These are phyloP conservation scores for Chironomus tepperi DNA, from an alignment of 1,140 invertebrate species.

Conservation along the genomic window DNA sequence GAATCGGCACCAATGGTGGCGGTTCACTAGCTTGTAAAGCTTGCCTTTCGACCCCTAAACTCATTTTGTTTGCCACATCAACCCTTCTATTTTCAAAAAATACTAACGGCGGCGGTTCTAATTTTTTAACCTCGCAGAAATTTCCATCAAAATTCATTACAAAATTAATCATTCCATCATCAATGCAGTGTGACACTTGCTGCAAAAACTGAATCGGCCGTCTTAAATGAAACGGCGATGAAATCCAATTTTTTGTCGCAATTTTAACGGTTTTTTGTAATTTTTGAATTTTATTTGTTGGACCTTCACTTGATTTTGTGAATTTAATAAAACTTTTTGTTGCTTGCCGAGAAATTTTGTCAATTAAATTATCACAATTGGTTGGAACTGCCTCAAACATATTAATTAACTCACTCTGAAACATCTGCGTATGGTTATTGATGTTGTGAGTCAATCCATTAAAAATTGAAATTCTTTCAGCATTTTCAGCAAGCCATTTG, in stretches of 20 bases:
- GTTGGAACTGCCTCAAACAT: neutral
- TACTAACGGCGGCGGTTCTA: conserved; percentile 26
- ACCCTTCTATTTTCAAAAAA: conserved; percentile 7
- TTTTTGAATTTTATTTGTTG: conserved; percentile 19
- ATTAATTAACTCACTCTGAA: conserved; percentile 24
- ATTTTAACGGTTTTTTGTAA: conserved; percentile 19
- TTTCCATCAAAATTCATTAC: neutral
- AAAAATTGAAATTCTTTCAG: conserved; percentile 27
- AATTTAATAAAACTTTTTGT: conserved; percentile 24
- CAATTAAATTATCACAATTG: conserved; percentile 21
- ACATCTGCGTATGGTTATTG: conserved; percentile 26
- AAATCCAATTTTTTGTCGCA: conserved; percentile 27
- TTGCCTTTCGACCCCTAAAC: too few relatives aligned
- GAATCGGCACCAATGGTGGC: conserved; percentile 26
- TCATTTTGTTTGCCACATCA: too few relatives aligned
- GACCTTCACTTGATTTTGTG: neutral
- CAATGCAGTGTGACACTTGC: conserved; percentile 26
- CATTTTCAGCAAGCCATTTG: conserved; percentile 25
- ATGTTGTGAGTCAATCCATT: conserved; percentile 23
- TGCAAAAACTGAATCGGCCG: conserved; percentile 26
- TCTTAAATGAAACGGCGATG: conserved; percentile 26
- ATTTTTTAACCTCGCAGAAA: neutral
- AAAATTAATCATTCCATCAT: conserved; percentile 24
- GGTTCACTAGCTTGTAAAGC: conserved; percentile 11
- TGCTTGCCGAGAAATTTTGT: conserved; percentile 20